These are phyloP conservation scores for Paramormyrops hopkinsi DNA, from an alignment of 2,797 vertebrate species.

Conservation along the genomic window DNA sequence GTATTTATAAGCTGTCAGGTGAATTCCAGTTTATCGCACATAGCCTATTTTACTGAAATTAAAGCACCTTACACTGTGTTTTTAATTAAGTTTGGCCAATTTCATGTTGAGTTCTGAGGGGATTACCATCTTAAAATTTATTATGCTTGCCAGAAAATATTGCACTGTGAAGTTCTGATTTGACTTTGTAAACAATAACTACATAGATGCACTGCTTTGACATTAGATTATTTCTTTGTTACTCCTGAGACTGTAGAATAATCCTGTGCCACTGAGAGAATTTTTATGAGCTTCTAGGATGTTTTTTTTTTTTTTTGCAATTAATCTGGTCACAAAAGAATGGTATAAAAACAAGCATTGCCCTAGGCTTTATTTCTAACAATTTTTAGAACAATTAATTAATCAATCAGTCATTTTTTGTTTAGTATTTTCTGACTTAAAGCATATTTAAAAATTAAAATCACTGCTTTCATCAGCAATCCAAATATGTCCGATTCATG, in stretches of 20 bases:
- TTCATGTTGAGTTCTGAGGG: not conserved
- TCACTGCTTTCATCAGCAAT: not conserved
- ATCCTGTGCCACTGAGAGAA: not conserved
- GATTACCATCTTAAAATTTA: not conserved
- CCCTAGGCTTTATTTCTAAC: not conserved
- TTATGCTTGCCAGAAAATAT: not conserved
- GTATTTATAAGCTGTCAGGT: not conserved
- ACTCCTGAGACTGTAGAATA: not conserved
- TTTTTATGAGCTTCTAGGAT: not conserved
- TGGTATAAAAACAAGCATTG: not conserved
- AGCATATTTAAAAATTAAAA: not conserved
- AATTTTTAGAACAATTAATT: not conserved
- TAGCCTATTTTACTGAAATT: not conserved
- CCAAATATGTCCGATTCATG: not conserved
- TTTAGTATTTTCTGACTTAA: not conserved
- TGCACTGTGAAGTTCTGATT: not conserved
- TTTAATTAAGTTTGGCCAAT: not conserved
- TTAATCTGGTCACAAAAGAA: not conserved
- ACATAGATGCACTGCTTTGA: not conserved
- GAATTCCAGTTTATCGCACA: not conserved
- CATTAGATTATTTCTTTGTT: not conserved
- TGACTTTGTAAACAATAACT: constrained; percentile 5
- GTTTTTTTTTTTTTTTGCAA: not conserved
- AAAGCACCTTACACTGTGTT: not conserved
- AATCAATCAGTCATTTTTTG: not conserved